Base-by-base conservation (phyloP, 2,113 vertebrate genomes). In the Dendropsophus ebraccatus region DNA sequence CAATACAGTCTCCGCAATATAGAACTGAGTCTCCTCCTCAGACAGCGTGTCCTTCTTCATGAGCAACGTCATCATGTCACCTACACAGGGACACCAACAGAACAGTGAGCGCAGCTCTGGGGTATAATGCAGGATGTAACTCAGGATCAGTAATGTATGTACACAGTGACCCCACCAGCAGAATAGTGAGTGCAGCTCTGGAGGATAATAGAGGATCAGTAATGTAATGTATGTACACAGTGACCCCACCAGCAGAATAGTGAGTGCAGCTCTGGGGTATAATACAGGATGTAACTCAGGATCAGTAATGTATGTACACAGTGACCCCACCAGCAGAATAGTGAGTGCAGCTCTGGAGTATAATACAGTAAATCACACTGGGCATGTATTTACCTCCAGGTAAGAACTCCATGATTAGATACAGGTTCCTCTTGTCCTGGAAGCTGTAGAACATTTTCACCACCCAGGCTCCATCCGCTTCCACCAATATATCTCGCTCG, bases 381-480 rank as follows among this genome's bases (percentile, higher is more conserved):
- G 28, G 1, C 1, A 8, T 70, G n/a, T 41, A 41, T 5, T 41
- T 83, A 97, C 98, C 98, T 96, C 98, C 98, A 74, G 98, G 98
- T 67, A 99, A 95, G 91, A 99, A 99, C 88, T 99, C 98, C 98
- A 99, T 99, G 91, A 99, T 99, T 72, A 99, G 94, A 90, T 99
- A 99, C 81, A 99, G 96, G 91, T 99, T 99, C 89, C 96, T 95
- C 90, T 99, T 99, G 92, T 99, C 98, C 92, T 99, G 98, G 90
- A 99, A 99, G 92, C 98, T 99, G 92, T 99, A 99, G 91, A 99
- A 99, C 98, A 99, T 99, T 92, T 99, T 99, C 83, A 99, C 98
- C 83, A 99, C 98, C 98, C 98, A 99, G 74, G 97, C 97, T 30
- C 97, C 96, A 85, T 99, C 98, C 0, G 98, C 98, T 93, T 99